Evolutionary conservation across 2,113 vertebrate genomes (phyloP).

Genomic region (Trichomycterus rosablanca): DNA sequence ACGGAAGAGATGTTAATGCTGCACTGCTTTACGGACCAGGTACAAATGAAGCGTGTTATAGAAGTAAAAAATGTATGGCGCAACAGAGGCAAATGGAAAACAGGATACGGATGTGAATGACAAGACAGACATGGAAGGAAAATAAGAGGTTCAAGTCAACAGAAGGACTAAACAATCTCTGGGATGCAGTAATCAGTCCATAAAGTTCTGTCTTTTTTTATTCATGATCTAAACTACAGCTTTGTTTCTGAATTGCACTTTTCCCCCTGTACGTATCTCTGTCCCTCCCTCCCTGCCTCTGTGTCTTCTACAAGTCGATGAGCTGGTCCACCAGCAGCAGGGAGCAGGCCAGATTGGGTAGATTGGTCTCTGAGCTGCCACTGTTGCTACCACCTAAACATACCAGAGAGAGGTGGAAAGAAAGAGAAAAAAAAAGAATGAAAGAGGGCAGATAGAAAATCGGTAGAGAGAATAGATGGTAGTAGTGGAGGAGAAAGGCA

Average conservation of each 20-base stretch:
- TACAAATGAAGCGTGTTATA: not conserved
- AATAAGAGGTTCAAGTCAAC: not conserved
- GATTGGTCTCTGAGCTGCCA: slow-evolving; percentile 98
- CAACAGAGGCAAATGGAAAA: slow-evolving; percentile 14
- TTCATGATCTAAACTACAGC: slow-evolving; percentile 11
- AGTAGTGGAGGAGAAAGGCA: not conserved
- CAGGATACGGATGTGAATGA: not conserved
- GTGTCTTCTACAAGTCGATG: slow-evolving; percentile 96
- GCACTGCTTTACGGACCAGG: too few relatives aligned
- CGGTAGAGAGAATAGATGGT: not conserved
- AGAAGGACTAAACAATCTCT: not conserved
- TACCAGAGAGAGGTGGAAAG: slow-evolving; percentile 78
- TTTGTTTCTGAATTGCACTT: slow-evolving; percentile 54
- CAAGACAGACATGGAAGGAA: slow-evolving; percentile 16
- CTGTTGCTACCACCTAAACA: slow-evolving; percentile 98
- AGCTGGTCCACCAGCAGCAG: slow-evolving; percentile 99
- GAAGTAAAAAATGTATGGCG: not conserved
- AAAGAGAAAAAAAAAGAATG: slow-evolving; percentile 6
- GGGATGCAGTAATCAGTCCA: not conserved
- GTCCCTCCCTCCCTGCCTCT: slow-evolving; percentile 45
- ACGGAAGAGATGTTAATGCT: not conserved
- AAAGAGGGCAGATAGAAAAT: slow-evolving; percentile 1
- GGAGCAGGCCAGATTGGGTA: slow-evolving; percentile 98
- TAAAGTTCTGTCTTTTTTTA: not conserved
- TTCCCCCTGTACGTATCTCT: slow-evolving; percentile 55